Conservation (phyloP, 2,113 vertebrate genomes). For the Rhizomys pruinosus region DNA sequence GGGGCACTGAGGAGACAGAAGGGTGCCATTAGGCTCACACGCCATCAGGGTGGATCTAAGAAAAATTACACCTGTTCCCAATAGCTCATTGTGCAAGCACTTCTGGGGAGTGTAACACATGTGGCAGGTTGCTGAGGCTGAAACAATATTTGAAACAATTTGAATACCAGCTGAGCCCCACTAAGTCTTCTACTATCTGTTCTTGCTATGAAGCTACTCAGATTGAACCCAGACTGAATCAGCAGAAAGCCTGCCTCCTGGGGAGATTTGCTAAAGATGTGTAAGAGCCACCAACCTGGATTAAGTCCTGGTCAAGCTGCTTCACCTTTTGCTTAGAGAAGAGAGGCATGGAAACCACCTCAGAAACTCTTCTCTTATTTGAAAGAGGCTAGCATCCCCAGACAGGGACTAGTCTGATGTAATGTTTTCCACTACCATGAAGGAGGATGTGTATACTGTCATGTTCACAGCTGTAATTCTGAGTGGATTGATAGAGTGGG, state of each 20-base stretch:
- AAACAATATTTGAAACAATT: slow-evolving; percentile 70
- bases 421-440: neutral
- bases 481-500: neutral
- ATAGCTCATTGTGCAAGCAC: slow-evolving; percentile 65
- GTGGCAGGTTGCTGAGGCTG: slow-evolving; percentile 69
- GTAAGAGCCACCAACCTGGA: slow-evolving; percentile 28
- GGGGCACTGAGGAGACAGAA: slow-evolving; percentile 93
- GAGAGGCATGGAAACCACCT: neutral
- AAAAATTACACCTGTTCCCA: slow-evolving; percentile 71
- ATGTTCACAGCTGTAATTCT: neutral
- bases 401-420: neutral
- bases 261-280: neutral
- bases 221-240: slow-evolving; percentile 46
- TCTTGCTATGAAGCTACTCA: slow-evolving; percentile 49
- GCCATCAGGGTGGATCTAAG: slow-evolving; percentile 62
- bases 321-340: slow-evolving; percentile 50
- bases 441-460: neutral
- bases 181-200: slow-evolving; percentile 55
- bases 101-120: slow-evolving; percentile 66
- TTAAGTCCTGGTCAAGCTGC: neutral
- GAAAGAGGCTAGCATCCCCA: neutral
- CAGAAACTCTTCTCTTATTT: neutral
- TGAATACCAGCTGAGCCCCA: slow-evolving; percentile 57
- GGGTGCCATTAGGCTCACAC: slow-evolving; percentile 71
- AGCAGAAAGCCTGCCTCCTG: slow-evolving; percentile 47